Conservation (phyloP, 2,888 invertebrate species). For the Diplazon laetatorius region DNA sequence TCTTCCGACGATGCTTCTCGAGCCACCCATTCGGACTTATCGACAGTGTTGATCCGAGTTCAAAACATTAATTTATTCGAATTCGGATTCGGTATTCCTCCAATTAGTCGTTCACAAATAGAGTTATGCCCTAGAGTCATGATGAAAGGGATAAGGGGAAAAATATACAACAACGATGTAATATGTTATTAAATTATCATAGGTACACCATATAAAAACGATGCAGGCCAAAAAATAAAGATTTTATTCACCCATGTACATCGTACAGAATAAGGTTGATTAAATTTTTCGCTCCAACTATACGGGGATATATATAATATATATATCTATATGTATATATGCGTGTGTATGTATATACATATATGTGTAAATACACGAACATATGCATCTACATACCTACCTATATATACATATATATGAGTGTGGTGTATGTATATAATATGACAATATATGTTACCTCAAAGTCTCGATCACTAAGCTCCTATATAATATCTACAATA, state of each 20-base stretch:
- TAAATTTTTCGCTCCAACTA: conserved; percentile 73
- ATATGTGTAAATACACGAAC: conserved; percentile 57
- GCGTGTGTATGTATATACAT: conserved; percentile 63
- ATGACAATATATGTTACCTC: conserved; percentile 63
- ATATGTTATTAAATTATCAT: conserved; percentile 36
- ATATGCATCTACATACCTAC: conserved; percentile 60
- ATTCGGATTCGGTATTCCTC: too few relatives aligned
- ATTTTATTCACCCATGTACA: conserved; percentile 78
- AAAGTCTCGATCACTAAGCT: conserved; percentile 69
- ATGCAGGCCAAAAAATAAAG: conserved; percentile 80
- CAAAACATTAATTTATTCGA: too few relatives aligned
- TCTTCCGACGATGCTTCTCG: too few relatives aligned
- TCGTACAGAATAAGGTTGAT: conserved; percentile 79
- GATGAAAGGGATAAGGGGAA: background rate
- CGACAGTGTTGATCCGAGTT: too few relatives aligned
- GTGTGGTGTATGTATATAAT: conserved; percentile 65
- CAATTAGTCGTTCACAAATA: too few relatives aligned
- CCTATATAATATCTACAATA: conserved; percentile 75
- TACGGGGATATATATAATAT: conserved; percentile 51
- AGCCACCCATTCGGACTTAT: too few relatives aligned
- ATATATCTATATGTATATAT: conserved; percentile 52
- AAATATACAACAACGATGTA: background rate
- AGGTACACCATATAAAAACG: conserved; percentile 76
- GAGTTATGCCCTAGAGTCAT: too few relatives aligned
- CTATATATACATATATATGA: conserved; percentile 63